These are phyloP conservation scores for Menidia beryllina DNA, from an alignment of 2,113 vertebrate genomes.

Conservation along the genomic window DNA sequence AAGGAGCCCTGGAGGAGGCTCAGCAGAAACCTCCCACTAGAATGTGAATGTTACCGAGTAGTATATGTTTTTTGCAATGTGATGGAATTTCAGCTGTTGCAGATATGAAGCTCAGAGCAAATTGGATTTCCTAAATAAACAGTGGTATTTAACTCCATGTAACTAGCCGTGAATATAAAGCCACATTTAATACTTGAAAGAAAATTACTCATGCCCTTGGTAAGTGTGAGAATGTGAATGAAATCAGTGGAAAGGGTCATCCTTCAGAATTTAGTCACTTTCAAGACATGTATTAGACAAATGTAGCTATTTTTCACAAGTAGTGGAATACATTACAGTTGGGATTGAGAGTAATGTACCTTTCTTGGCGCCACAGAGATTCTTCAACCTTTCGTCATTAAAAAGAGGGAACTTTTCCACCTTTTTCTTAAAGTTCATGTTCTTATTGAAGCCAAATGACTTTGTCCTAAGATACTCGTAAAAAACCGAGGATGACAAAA, in stretches of 20 bases:
- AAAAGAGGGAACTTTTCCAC: constrained; percentile 77
- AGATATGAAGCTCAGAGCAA: neutral
- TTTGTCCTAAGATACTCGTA: constrained; percentile 86
- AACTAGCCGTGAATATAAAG: constrained; percentile 16
- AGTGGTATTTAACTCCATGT: constrained; percentile 21
- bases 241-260: constrained; percentile 66
- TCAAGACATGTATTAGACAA: constrained; percentile 76
- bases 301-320: constrained; percentile 78
- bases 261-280: constrained; percentile 74
- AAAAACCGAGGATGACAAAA: constrained; percentile 87
- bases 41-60: constrained; percentile 59
- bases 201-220: constrained; percentile 74
- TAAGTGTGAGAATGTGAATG: constrained; percentile 66
- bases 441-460: constrained; percentile 75
- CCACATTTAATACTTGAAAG: constrained; percentile 33
- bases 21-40: constrained; percentile 53
- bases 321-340: constrained; percentile 67
- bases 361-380: constrained; percentile 74
- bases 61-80: constrained; percentile 53
- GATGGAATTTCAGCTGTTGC: constrained; percentile 44
- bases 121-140: constrained; percentile 18
- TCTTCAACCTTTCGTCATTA: constrained; percentile 77
- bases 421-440: constrained; percentile 79
- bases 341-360: constrained; percentile 79
- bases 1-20: constrained; percentile 31